Evolutionary conservation across 2,888 invertebrate species (phyloP).

Genomic region (Agonopterix arenella): DNA sequence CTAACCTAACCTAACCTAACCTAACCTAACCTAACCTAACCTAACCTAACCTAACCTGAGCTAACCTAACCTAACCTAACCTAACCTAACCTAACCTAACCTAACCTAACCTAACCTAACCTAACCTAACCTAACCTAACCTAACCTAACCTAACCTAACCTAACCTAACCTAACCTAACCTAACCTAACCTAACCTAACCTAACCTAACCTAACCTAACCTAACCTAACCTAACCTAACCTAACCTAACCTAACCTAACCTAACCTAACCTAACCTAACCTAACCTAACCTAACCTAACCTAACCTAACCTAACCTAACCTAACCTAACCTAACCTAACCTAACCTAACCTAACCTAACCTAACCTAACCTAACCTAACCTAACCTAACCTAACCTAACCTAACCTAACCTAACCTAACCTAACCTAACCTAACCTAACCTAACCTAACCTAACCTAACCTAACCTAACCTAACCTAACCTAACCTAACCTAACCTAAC

Average conservation of each 20-base stretch:
- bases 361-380: constrained; percentile 11
- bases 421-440: constrained; percentile 7
- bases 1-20: constrained; percentile 15
- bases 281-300: constrained; percentile 15
- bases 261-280: constrained; percentile 13
- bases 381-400: constrained; percentile 9
- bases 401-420: constrained; percentile 7
- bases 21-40: constrained; percentile 13
- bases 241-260: constrained; percentile 14
- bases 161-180: constrained; percentile 16
- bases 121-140: constrained; percentile 15
- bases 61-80: constrained; percentile 15
- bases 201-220: constrained; percentile 12
- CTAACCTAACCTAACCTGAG: constrained; percentile 15
- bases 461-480: constrained; percentile 9
- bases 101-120: constrained; percentile 14
- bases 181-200: constrained; percentile 15
- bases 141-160: constrained; percentile 16
- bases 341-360: constrained; percentile 13
- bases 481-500: constrained; percentile 12
- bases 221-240: constrained; percentile 12
- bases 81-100: constrained; percentile 15
- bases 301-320: constrained; percentile 15
- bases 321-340: constrained; percentile 13
- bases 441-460: constrained; percentile 6